phyloP scores from a whole-genome alignment of 2,888 invertebrate species.

The Melipona bicolor region DNA sequence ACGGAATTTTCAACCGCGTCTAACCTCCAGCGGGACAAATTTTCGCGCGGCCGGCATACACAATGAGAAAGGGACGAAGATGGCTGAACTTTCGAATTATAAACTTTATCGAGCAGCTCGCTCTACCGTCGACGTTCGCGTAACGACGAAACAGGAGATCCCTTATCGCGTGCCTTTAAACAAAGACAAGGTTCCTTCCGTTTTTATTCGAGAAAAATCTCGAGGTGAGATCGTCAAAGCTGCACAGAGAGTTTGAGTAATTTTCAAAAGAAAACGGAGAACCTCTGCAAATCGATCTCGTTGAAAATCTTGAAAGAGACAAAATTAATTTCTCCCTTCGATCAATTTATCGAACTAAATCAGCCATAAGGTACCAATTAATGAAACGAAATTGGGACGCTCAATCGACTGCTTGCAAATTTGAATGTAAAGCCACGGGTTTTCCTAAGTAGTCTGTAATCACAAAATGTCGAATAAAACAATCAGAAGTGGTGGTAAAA shows the following conservation, averaged over 20 bases:
- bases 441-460: background rate
- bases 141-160: background rate
- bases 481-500: no score
- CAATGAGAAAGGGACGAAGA: background rate
- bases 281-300: no score
- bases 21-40: constrained; percentile 1
- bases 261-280: no score
- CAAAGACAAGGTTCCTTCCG: no score
- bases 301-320: no score
- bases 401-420: background rate
- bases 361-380: no score
- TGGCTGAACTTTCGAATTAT: background rate
- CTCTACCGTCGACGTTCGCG: background rate
- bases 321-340: no score
- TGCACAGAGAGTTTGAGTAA: no score
- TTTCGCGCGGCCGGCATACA: constrained; percentile 3
- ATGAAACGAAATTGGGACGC: background rate
- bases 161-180: background rate
- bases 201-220: background rate
- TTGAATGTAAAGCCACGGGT: background rate
- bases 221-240: no score
- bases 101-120: background rate
- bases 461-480: background rate
- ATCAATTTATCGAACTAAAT: no score
- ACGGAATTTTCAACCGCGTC: background rate